Conservation (phyloP, 2,113 vertebrate species). For the Manacus vitellinus region DNA sequence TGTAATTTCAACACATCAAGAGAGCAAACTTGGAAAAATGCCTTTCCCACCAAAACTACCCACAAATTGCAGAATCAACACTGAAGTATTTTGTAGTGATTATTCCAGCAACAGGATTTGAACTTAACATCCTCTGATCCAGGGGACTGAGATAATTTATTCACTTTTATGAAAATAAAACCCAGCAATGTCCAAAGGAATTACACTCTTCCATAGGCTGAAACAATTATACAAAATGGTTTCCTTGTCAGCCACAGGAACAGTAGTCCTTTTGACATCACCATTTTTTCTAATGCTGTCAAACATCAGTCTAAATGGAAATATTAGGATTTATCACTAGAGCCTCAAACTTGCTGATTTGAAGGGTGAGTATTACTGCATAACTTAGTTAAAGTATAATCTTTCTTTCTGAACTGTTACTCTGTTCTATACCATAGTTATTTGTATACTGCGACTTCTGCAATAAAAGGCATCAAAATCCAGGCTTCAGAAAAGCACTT, state of each 20-base stretch:
- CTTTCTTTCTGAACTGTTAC: background rate
- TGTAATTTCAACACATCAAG: constrained; percentile 60
- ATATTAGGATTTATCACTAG: background rate
- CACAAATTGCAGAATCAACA: constrained; percentile 77
- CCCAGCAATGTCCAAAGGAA: constrained; percentile 52
- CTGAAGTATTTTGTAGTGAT: constrained; percentile 65
- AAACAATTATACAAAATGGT: constrained; percentile 66
- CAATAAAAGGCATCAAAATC: background rate
- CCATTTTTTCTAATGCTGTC: constrained; percentile 1
- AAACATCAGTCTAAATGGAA: constrained; percentile 26
- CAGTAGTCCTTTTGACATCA: constrained; percentile 63
- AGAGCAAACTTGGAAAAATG: constrained; percentile 56
- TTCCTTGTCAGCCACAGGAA: constrained; percentile 59
- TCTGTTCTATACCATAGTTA: background rate
- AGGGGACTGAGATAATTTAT: constrained; percentile 65
- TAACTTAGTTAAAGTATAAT: background rate
- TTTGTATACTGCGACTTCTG: background rate
- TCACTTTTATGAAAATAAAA: constrained; percentile 61
- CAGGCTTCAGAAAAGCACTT: background rate
- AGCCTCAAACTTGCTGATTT: background rate
- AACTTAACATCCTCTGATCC: constrained; percentile 66
- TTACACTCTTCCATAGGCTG: constrained; percentile 49
- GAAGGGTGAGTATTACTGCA: background rate
- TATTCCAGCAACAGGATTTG: constrained; percentile 41
- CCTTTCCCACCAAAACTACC: constrained; percentile 66